These are phyloP conservation scores for Sinocyclocheilus anshuiensis DNA, from an alignment of 2,113 vertebrate genomes.

Conservation along the genomic window DNA sequence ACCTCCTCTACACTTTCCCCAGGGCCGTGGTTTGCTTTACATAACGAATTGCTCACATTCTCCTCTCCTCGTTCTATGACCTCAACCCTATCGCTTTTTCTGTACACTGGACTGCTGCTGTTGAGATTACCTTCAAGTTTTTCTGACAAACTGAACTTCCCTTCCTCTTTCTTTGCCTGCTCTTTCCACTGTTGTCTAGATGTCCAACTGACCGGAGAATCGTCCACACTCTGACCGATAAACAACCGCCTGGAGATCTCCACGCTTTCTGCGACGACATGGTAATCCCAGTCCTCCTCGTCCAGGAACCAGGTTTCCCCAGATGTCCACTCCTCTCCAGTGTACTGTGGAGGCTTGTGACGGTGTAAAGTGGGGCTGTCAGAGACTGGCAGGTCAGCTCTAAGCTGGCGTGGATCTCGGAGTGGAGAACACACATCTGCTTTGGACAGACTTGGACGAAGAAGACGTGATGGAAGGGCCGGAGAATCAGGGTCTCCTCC, in stretches of 20 bases:
- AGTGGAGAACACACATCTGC: conserved; percentile 70
- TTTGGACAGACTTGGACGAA: conserved; percentile 66
- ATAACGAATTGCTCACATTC: neutral
- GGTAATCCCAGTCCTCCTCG: conserved; percentile 48
- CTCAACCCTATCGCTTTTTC: neutral
- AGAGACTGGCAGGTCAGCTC: conserved; percentile 61
- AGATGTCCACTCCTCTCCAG: conserved; percentile 51
- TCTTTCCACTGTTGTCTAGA: conserved; percentile 70
- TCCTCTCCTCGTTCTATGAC: neutral
- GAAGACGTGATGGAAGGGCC: conserved; percentile 65
- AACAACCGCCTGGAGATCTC: conserved; percentile 68
- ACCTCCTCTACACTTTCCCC: neutral
- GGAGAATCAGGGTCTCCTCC: conserved; percentile 60
- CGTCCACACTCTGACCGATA: conserved; percentile 66
- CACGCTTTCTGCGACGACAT: conserved; percentile 60
- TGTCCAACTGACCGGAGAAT: conserved; percentile 72
- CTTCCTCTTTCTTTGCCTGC: conserved; percentile 21
- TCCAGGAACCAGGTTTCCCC: conserved; percentile 62
- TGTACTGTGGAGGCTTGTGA: conserved; percentile 70
- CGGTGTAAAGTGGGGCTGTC: conserved; percentile 75
- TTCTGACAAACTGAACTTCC: conserved; percentile 42
- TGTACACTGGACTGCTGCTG: neutral
- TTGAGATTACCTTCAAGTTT: conserved; percentile 18
- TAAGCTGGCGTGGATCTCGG: conserved; percentile 71
- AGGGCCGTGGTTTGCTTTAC: neutral